Evolutionary conservation across 1,140 invertebrate species (phyloP).

Genomic region (Melanaphis sacchari): DNA sequence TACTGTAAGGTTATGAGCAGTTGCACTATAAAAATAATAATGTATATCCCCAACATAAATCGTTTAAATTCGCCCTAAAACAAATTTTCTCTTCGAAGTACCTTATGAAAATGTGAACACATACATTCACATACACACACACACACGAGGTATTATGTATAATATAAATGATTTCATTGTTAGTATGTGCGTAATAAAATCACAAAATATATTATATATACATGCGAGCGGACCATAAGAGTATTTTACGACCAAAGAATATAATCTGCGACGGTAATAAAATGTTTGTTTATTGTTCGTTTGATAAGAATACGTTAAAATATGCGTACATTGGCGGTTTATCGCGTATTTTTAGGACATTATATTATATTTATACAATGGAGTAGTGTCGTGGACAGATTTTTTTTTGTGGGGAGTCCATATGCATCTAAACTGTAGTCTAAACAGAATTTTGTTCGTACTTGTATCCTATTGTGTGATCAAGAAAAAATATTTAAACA

Average conservation of each 20-base stretch:
- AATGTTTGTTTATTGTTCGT: constrained; percentile 31
- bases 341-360: constrained; percentile 1
- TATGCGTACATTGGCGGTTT: not conserved
- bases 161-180: not conserved
- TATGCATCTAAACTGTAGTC: not conserved
- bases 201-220: not conserved
- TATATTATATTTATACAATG: not conserved
- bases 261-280: constrained; percentile 12
- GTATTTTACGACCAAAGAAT: not conserved
- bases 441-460: not conserved
- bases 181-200: constrained; percentile 14
- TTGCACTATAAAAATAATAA: constrained; percentile 14
- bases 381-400: not conserved
- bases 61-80: not conserved
- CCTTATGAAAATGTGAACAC: not conserved
- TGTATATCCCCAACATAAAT: not conserved
- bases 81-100: not conserved
- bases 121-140: not conserved
- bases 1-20: not conserved
- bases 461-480: not conserved
- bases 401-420: not conserved
- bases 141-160: not conserved
- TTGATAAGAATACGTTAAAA: constrained; percentile 33
- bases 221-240: not conserved
- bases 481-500: not conserved